Evolutionary conservation across 1,140 invertebrate genomes (phyloP), one percentile per base, ranked within the genome.

Genomic region (Papilio dardanus): DNA sequence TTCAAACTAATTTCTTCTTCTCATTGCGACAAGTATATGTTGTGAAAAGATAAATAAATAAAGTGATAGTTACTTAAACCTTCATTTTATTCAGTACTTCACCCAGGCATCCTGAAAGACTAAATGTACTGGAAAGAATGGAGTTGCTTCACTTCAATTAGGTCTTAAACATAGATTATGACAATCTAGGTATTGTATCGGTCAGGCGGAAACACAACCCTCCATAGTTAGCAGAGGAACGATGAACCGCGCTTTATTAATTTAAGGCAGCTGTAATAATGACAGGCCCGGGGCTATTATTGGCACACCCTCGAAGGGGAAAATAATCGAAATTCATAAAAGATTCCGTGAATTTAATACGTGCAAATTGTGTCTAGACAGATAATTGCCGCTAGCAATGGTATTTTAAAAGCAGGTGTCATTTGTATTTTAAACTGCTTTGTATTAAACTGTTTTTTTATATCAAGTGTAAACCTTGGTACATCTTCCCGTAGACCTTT

Each of bases 281-380:
- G 21, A 30, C 68, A 71, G 40, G 16, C 40, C 28, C 40, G 40
- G 40, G 24, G 68, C 68, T 71, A 46, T 71, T 71, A 71, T 30
- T 71, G 37, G 28, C 68, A 28, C 68, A 50, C 68, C 68, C 68
- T 71, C 68, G 68, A 50, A 71, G 68, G 21, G 68, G 42, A 31
- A 58, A 71, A 71, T 71, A 50, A 71, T 71, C 67, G 68, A 46
- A 71, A 71, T 46, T 71, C 68, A 71, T 71, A 46, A 71, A 71
- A 71, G 37, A 50, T 71, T 42, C 67, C 35, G 35, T 69, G 67
- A 69, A 69, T 69, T 68, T 37, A 68, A 68, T 68, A 50, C 1
- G 6, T 30, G 40, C 40, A 71, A 69, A 71, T 71, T 46, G 21
- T 19, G 68, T 71, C 68, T 71, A 71, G 68, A 71, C 68, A 31